A percentile compares a stretch with the other conserved stretches of the same genome.
Evolutionary conservation across 2,888 invertebrate species (phyloP).

Genomic region (Mystacides longicornis): DNA sequence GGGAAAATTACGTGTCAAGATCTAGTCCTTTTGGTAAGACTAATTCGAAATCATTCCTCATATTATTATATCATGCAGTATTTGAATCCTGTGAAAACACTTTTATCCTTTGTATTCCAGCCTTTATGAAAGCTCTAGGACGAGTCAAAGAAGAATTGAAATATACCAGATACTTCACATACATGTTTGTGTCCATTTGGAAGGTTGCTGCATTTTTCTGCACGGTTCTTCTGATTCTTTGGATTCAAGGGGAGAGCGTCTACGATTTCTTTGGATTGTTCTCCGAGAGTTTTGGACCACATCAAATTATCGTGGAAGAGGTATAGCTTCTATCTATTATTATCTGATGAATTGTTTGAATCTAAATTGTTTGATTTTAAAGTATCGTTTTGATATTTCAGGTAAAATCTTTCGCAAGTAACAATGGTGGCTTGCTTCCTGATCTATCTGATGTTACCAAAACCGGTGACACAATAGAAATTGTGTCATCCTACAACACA

Average conservation of each 20-base stretch:
- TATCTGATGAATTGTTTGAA: background rate
- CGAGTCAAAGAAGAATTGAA: conserved; percentile 73
- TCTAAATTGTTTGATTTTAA: background rate
- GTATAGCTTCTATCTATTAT: conserved; percentile 31
- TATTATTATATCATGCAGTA: too few species aligned
- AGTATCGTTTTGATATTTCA: conserved; percentile 29
- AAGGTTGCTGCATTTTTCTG: conserved; percentile 77
- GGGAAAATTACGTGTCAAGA: conserved; percentile 93
- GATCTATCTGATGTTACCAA: conserved; percentile 71
- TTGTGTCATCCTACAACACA: conserved; percentile 63
- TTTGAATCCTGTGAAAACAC: background rate
- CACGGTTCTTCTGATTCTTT: conserved; percentile 62
- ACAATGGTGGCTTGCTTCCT: conserved; percentile 55
- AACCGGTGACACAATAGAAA: conserved; percentile 66
- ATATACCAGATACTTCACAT: conserved; percentile 78
- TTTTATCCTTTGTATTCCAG: conserved; percentile 34
- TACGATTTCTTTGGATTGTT: conserved; percentile 71
- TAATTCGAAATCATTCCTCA: background rate
- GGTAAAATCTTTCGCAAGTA: conserved; percentile 54
- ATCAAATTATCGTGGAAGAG: conserved; percentile 72
- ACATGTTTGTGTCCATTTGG: conserved; percentile 87
- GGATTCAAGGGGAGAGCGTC: conserved; percentile 69
- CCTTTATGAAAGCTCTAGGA: conserved; percentile 65
- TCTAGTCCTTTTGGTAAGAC: conserved; percentile 71
- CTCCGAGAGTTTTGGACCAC: conserved; percentile 66